phyloP scores from a whole-genome alignment of 2,888 invertebrate genomes.

The Poecilus cupreus region DNA sequence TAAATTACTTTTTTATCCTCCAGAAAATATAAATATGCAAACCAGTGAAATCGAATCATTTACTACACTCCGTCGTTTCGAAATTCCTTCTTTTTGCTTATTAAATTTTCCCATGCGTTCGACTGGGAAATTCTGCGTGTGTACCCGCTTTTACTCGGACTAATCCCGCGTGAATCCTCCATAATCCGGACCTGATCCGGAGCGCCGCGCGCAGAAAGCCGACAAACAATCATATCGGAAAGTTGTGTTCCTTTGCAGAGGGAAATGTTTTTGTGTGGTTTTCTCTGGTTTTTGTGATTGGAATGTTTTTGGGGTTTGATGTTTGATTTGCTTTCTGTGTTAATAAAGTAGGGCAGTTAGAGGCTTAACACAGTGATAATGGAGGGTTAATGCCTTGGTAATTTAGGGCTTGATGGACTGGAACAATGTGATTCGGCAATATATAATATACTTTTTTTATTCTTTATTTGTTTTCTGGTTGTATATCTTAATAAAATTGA shows the following conservation, averaged over 20 bases:
- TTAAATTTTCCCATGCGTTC: neutral
- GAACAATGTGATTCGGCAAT: too few relatives aligned
- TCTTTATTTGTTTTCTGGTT: too few relatives aligned
- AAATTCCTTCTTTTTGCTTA: too few relatives aligned
- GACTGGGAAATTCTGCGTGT: neutral
- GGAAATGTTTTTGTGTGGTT: neutral
- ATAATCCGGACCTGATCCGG: neutral
- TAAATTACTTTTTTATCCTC: neutral
- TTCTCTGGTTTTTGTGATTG: neutral
- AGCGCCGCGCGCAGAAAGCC: neutral
- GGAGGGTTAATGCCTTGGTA: neutral
- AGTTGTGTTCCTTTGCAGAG: neutral
- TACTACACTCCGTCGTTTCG: neutral
- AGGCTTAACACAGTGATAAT: neutral
- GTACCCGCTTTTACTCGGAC: neutral
- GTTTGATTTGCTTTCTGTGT: neutral
- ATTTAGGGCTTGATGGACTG: neutral
- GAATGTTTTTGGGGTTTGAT: neutral
- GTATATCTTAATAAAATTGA: too few relatives aligned
- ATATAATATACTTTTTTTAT: too few relatives aligned
- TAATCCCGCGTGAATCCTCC: neutral
- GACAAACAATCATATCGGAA: neutral
- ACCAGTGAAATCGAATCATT: neutral
- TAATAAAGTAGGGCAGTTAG: neutral
- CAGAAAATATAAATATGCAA: neutral